A percentile compares a stretch with the other conserved stretches of the same genome.
These are phyloP conservation scores for Perizoma flavofasciatum DNA, from an alignment of 2,888 invertebrate genomes.

Conservation along the genomic window DNA sequence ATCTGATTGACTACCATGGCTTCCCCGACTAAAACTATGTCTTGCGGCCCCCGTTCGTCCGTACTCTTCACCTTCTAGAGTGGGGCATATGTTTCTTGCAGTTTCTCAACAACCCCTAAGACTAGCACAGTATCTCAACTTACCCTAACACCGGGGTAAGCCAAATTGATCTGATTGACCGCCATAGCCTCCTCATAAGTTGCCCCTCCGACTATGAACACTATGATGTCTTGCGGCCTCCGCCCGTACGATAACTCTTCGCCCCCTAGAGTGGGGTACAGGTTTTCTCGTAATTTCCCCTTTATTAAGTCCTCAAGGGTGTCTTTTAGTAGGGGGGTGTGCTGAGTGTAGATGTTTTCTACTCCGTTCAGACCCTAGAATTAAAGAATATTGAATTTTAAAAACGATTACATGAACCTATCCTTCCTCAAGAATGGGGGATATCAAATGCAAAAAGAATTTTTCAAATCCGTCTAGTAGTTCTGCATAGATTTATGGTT, in stretches of 20 bases:
- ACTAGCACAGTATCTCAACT: background rate
- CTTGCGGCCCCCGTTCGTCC: too few species aligned
- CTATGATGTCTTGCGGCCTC: constrained; percentile 96
- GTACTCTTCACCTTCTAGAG: too few species aligned
- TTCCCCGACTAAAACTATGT: too few species aligned
- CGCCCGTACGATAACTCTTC: constrained; percentile 75
- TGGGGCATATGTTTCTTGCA: too few species aligned
- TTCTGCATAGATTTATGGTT: too few species aligned
- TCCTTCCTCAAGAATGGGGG: too few species aligned
- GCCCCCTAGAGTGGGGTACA: constrained; percentile 92
- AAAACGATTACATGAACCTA: too few species aligned
- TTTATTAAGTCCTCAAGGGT: constrained; percentile 95
- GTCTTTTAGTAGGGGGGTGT: constrained; percentile 95
- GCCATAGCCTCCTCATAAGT: constrained; percentile 98
- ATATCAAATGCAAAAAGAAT: too few species aligned
- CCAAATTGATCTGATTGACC: constrained; percentile 89
- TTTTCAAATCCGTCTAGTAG: too few species aligned
- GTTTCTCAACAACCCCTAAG: too few species aligned
- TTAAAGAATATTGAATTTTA: background rate
- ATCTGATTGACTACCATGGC: too few species aligned
- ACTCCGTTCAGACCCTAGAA: constrained; percentile 93
- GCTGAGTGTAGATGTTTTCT: constrained; percentile 99
- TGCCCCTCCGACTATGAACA: constrained; percentile 97
- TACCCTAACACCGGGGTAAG: constrained; percentile 87
- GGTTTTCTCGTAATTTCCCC: constrained; percentile 93